Evolutionary conservation across 2,888 invertebrate species (phyloP).

Genomic region (Chrysodeixis includens): DNA sequence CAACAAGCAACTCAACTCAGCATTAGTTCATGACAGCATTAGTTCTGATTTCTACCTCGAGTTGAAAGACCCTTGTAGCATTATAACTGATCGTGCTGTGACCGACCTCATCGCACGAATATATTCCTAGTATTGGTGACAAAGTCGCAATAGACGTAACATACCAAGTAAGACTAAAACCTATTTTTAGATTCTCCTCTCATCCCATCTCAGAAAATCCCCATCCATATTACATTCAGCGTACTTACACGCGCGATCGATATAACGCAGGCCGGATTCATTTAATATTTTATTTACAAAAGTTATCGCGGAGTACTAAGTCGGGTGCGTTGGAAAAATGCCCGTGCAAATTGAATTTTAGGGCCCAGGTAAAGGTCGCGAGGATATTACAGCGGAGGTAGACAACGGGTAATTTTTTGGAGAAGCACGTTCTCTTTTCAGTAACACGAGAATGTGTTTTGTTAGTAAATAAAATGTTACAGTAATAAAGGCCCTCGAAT

Average conservation of each 20-base stretch:
- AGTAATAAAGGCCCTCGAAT: conserved; percentile 5
- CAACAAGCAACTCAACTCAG: too few species aligned
- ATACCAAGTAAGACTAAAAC: too few species aligned
- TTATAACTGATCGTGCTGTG: too few species aligned
- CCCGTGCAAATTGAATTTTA: conserved; percentile 56
- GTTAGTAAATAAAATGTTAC: not conserved
- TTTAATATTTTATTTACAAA: conserved; percentile 61
- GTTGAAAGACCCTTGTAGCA: too few species aligned
- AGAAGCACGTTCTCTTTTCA: conserved; percentile 7
- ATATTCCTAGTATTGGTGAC: too few species aligned
- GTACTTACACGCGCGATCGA: conserved; percentile 50
- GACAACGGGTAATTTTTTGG: conserved; percentile 24
- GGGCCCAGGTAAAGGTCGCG: conserved; percentile 20
- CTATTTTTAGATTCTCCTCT: not conserved
- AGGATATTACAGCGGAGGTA: conserved; percentile 16
- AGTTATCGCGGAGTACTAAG: conserved; percentile 49
- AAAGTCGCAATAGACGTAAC: too few species aligned
- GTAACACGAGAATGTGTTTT: conserved; percentile 3
- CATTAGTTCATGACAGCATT: too few species aligned
- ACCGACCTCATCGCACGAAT: too few species aligned
- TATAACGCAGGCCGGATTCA: conserved; percentile 51
- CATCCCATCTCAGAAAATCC: conserved; percentile 11
- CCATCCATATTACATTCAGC: conserved; percentile 43
- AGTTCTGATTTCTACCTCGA: too few species aligned
- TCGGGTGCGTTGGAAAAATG: conserved; percentile 42